These are phyloP conservation scores for Clunio marinus DNA, from an alignment of 2,888 invertebrate species.

Conservation along the genomic window DNA sequence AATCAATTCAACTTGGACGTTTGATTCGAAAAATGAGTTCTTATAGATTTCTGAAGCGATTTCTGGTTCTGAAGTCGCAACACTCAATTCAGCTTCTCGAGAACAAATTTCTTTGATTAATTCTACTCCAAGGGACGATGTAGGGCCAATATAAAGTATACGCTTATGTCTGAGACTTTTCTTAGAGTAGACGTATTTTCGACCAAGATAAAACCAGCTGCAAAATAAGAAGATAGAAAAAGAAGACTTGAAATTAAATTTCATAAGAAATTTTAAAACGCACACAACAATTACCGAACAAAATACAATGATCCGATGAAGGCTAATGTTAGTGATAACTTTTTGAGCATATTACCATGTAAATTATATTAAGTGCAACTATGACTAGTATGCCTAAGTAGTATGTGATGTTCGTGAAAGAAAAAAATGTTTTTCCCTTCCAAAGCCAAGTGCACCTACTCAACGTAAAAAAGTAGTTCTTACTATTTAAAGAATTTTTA, in stretches of 20 bases:
- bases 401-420: too few relatives aligned
- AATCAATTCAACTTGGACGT: conserved; percentile 47
- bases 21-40: conserved; percentile 41
- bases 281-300: conserved; percentile 26
- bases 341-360: conserved; percentile 31
- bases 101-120: conserved; percentile 25
- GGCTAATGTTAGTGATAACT: conserved; percentile 27
- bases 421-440: background rate
- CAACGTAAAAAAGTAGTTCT: background rate
- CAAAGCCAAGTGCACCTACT: conserved; percentile 7
- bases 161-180: conserved; percentile 13
- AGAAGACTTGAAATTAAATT: background rate
- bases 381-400: background rate
- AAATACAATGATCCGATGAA: conserved; percentile 8
- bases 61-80: conserved; percentile 55
- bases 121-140: background rate
- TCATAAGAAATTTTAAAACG: background rate
- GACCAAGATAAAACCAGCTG: conserved; percentile 31
- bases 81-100: conserved; percentile 51
- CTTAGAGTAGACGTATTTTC: conserved; percentile 15
- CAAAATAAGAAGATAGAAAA: background rate
- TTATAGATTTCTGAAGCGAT: conserved; percentile 50
- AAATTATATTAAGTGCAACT: conserved; percentile 2
- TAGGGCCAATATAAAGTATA: conserved; percentile 20
- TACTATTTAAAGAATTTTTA: background rate